Evolutionary conservation across 2,113 vertebrate species (phyloP), one percentile per base, ranked within the genome.

Genomic region (Heloderma charlesbogerti): DNA sequence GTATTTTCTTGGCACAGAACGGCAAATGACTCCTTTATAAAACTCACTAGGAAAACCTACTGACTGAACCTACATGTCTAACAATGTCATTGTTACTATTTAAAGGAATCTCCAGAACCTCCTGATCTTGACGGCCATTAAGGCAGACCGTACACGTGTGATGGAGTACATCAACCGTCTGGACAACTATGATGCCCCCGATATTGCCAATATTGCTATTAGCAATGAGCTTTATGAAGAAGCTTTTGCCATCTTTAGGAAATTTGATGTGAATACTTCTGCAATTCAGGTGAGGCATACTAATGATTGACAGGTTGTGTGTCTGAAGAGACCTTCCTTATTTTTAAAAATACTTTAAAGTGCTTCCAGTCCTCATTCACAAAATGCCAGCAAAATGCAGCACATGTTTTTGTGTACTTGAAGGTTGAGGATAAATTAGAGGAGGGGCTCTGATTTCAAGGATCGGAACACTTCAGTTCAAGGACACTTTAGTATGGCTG

Each of bases 81-180:
- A 63, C 15, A 45, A 29, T 94, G 0, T 94, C 63, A 34, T 45
- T 91, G 91, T 92, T 94, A 67, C 94, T 90, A 85, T 78, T 75
- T 69, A 45, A 93, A 99, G 99, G 96, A 99, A 99, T 93, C 98
- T 99, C 51, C 99, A 99, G 97, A 99, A 99, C 87, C 97, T 99
- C 71, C 96, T 99, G 87, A 99, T 99, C 94, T 94, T 99, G 94
- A 99, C 99, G 0, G 98, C 99, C 92, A 98, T 99, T 93, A 99
- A 99, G 93, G 98, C 98, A 1, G 98, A 99, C 95, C 98, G 96
- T 67, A 98, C 98, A 0, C 97, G 98, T 3, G 98, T 99, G 71
- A 99, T 99, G 98, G 98, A 99, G 69, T 99, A 99, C 90, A 98
- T 99, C 48, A 99, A 98, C 95, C 97, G 97, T 0, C 97, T 99